phyloP scores from a whole-genome alignment of 2,888 invertebrate species.

The Ethmia dodecea region DNA sequence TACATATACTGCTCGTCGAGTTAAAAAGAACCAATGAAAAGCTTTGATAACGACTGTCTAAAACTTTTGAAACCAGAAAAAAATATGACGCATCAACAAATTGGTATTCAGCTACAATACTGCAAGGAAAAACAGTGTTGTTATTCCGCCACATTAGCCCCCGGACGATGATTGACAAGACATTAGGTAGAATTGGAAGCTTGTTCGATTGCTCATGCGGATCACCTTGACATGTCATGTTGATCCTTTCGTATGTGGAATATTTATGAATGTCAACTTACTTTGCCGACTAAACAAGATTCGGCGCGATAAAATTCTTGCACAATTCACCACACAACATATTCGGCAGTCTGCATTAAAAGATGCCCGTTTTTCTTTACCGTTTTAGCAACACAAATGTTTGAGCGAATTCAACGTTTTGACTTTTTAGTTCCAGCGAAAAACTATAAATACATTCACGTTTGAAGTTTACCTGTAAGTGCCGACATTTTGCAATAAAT shows the following conservation, averaged over 20 bases:
- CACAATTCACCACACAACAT: too few relatives aligned
- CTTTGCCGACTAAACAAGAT: too few relatives aligned
- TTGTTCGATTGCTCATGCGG: constrained; percentile 46
- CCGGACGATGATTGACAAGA: constrained; percentile 66
- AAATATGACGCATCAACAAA: constrained; percentile 48
- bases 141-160: constrained; percentile 38
- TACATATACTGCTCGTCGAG: too few relatives aligned
- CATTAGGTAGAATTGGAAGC: constrained; percentile 54
- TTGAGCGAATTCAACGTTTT: too few relatives aligned
- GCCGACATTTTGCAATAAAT: constrained; percentile 23
- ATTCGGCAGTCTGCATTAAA: too few relatives aligned
- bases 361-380: too few relatives aligned
- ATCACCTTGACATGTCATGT: constrained; percentile 48
- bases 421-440: not conserved
- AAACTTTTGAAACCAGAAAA: too few relatives aligned
- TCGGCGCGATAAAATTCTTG: too few relatives aligned
- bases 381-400: too few relatives aligned
- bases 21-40: too few relatives aligned
- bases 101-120: constrained; percentile 48
- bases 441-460: constrained; percentile 2
- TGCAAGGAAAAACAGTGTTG: constrained; percentile 51
- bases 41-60: too few relatives aligned
- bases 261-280: constrained; percentile 38
- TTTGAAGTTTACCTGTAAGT: constrained; percentile 20
- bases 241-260: constrained; percentile 38